Evolutionary conservation across 2,113 vertebrate species (phyloP), one percentile per base, ranked within the genome.

Genomic region (Tragelaphus scriptus): DNA sequence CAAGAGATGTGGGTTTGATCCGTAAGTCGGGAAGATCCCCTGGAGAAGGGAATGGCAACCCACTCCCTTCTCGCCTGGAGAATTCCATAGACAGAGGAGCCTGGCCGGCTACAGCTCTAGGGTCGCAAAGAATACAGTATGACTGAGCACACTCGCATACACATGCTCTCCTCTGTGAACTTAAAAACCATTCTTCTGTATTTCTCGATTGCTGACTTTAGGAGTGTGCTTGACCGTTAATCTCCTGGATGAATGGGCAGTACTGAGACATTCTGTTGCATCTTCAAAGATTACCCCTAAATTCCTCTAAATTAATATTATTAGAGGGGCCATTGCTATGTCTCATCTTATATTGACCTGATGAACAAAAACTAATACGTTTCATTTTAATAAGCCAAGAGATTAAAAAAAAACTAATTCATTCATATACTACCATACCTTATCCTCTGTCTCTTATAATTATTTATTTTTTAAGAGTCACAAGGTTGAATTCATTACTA

Each of bases 371-470:
- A 10, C 40, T 95, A 32, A 77, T 30, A 21, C 40, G 3, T 40
- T 40, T 58, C 14, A 56, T 94, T 94, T 96, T 55, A 91, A 79
- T 90, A 94, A 96, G 71, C 21, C 19, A 49, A n/a, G 80, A 61
- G 7, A 16, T 88, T 90, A 10, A 7, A 44, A 58, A 28, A 28
- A 65, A 81, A 16, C 79, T 44, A 30, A 55, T 75, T 79, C 1
- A 47, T 63, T 91, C 12, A 12, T 36, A 7, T 94, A 36, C 51
- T 3, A n/a, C 8, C 6, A 44, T 84, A 6, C 17, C 13, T 44
- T 95, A 82, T 26, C 68, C 36, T 65, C 49, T 92, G 0, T 80
- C 11, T 90, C 32, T 85, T 40, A 55, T 51, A 82, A 82, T 58
- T 84, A 30, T 59, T 53, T 32, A 26, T 51, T 87, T 68, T 49